Evolutionary conservation across 2,888 invertebrate species (phyloP), one percentile per base, ranked within the genome.

Genomic region (Chalcosyrphus nemorum): DNA sequence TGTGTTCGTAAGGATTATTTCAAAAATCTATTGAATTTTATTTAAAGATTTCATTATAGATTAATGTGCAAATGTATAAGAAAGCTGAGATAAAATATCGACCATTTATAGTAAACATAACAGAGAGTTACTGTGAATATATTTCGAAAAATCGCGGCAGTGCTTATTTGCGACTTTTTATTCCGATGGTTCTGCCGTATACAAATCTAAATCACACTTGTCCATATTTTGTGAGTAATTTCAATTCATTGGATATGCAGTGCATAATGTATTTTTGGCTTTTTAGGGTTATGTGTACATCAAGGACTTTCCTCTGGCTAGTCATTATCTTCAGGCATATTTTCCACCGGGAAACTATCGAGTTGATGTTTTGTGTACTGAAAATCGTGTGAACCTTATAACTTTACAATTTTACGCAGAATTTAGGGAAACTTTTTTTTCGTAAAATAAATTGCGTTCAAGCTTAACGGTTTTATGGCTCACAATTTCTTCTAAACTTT

Each of bases 171-270:
- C 27, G 43, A 2, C 0, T 57, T 0, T 0, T 63, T 0, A 1
- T 11, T 11, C 2, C 15, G 15, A 9, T 71, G 6, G 32, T 13
- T 7, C 1, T 0, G 0, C 47, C 47, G 0, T 50, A 63, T 21
- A 19, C 71, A 3, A 78, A 78, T 9, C 13, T 71, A 1, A 78
- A 71, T 47, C 77, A 78, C 7, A 19, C 56, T 0, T 71, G 77
- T 24, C 77, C 71, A 1, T 78, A 50, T 15, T 7, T 1, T 2
- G 77, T 78, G 15, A 32, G 71, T n/a, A n/a, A n/a, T n/a, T n/a
- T n/a, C n/a, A n/a, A n/a, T n/a, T n/a, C n/a, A n/a, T n/a, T n/a
- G n/a, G n/a, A n/a, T n/a, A n/a, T n/a, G n/a, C n/a, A n/a, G n/a
- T n/a, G n/a, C n/a, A n/a, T n/a, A n/a, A n/a, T n/a, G n/a, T n/a